A percentile compares a stretch with the other conserved stretches of the same genome.
phyloP scores from a whole-genome alignment of 2,797 vertebrate genomes.

The Adrianichthys oophorus region DNA sequence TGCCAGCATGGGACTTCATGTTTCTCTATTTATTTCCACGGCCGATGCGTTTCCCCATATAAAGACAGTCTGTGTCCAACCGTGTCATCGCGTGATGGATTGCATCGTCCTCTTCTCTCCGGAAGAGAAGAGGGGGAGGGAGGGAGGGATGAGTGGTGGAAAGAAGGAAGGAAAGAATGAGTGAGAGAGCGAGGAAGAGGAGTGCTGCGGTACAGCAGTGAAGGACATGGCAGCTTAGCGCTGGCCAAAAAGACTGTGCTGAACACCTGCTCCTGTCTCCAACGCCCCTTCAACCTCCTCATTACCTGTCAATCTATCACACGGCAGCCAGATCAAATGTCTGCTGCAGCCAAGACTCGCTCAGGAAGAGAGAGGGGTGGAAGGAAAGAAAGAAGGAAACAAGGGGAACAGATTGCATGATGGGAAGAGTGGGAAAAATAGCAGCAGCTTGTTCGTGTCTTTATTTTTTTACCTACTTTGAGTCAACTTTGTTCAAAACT shows the following conservation, averaged over 20 bases:
- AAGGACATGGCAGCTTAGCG: constrained; percentile 78
- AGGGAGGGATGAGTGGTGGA: constrained; percentile 35
- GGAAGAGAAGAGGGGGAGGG: constrained; percentile 43
- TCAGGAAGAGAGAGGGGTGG: constrained; percentile 43
- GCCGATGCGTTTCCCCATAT: constrained; percentile 68
- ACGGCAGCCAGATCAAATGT: constrained; percentile 77
- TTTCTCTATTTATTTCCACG: constrained; percentile 73
- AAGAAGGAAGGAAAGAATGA: constrained; percentile 51
- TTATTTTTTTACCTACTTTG: constrained; percentile 52
- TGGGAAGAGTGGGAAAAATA: constrained; percentile 59
- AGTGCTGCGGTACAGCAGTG: constrained; percentile 65
- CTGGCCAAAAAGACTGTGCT: constrained; percentile 76
- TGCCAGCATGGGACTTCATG: constrained; percentile 60
- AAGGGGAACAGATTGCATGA: constrained; percentile 66
- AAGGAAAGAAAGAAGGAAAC: constrained; percentile 35
- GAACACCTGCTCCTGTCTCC: constrained; percentile 79
- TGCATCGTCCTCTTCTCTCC: constrained; percentile 66
- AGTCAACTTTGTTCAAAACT: constrained; percentile 51
- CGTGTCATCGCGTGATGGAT: constrained; percentile 71
- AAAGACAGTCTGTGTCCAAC: constrained; percentile 74
- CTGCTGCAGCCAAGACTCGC: constrained; percentile 67
- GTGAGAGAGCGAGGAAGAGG: constrained; percentile 48
- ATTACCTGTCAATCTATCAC: constrained; percentile 82
- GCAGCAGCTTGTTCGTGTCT: constrained; percentile 57
- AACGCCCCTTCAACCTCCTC: constrained; percentile 74